These are phyloP conservation scores for Drymodes brunneopygia DNA, from an alignment of 2,113 vertebrate genomes.

Conservation along the genomic window DNA sequence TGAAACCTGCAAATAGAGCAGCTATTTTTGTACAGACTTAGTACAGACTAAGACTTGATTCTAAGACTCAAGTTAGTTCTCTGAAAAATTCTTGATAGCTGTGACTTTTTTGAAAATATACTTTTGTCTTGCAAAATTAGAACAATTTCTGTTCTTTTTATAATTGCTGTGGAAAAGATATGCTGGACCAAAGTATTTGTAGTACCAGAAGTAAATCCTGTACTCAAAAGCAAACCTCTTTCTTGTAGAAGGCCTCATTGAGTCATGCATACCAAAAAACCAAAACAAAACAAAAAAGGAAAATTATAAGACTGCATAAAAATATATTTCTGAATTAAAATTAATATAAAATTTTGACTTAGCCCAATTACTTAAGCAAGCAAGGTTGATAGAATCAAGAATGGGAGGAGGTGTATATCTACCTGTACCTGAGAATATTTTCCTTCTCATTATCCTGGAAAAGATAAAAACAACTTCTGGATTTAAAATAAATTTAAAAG, in stretches of 20 bases:
- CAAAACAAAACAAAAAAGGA: neutral
- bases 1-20: neutral
- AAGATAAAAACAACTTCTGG: neutral
- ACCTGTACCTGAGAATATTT: neutral
- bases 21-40: neutral
- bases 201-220: neutral
- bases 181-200: neutral
- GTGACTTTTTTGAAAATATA: neutral
- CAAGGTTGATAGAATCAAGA: neutral
- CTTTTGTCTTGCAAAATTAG: neutral
- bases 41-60: neutral
- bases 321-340: neutral
- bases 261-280: neutral
- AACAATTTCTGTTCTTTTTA: neutral
- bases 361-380: neutral
- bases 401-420: fast-evolving
- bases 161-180: neutral
- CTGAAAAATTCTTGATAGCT: neutral
- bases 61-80: neutral
- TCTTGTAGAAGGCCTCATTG: neutral
- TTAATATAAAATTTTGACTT: neutral
- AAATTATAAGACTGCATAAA: neutral
- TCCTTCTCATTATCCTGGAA: neutral
- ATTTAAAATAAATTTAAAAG: neutral
- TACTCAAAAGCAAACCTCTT: neutral